These are phyloP conservation scores for Apotomis capreana DNA, from an alignment of 2,888 invertebrate species.

Conservation along the genomic window DNA sequence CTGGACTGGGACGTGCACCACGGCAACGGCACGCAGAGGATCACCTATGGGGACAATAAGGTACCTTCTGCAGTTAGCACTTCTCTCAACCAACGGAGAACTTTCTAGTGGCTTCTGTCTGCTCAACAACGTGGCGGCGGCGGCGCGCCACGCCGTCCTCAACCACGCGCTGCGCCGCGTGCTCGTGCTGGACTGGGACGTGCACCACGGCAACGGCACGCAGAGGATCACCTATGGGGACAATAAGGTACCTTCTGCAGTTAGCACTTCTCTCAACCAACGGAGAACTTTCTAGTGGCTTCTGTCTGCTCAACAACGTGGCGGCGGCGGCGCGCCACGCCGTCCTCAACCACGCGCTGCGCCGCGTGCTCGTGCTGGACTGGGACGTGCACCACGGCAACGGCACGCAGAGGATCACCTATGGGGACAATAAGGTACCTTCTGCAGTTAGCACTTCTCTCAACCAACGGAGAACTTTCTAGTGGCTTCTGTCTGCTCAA, in stretches of 20 bases:
- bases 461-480: constrained; percentile 64
- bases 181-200: constrained; percentile 96
- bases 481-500: constrained; percentile 96
- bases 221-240: constrained; percentile 90
- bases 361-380: constrained; percentile 89
- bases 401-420: constrained; percentile 93
- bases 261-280: background rate
- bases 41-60: constrained; percentile 87
- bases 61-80: constrained; percentile 47
- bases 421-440: constrained; percentile 81
- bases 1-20: constrained; percentile 99
- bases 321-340: constrained; percentile 91
- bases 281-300: constrained; percentile 86
- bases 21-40: constrained; percentile 95
- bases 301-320: constrained; percentile 95
- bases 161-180: constrained; percentile 84
- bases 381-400: constrained; percentile 99
- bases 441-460: no score
- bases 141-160: constrained; percentile 88
- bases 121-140: constrained; percentile 93
- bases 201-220: constrained; percentile 98
- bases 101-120: constrained; percentile 93
- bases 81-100: background rate
- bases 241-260: constrained; percentile 65
- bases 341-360: constrained; percentile 81